These are phyloP conservation scores for Sarcophaga bullata DNA, from an alignment of 1,140 invertebrate species.

Conservation along the genomic window DNA sequence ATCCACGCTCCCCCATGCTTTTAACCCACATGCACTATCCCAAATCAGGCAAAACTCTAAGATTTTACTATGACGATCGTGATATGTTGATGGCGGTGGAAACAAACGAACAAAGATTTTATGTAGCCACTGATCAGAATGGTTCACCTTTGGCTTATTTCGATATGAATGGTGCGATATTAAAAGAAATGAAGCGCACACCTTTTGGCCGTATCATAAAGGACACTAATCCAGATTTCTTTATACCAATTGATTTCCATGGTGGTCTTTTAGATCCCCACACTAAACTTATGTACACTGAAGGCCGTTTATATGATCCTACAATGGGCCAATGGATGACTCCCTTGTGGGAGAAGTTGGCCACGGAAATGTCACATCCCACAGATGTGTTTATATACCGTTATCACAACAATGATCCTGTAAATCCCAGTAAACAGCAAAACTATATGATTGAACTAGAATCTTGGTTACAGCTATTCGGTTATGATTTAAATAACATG, in stretches of 20 bases:
- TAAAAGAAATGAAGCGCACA: constrained; percentile 90
- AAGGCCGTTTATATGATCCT: constrained; percentile 88
- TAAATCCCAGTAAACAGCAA: constrained; percentile 81
- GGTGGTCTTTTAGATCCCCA: constrained; percentile 87
- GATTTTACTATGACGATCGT: constrained; percentile 88
- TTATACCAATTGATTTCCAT: constrained; percentile 92
- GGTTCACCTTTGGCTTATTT: constrained; percentile 91
- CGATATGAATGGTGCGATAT: constrained; percentile 86
- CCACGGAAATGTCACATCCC: constrained; percentile 81
- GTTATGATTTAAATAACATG: constrained; percentile 87
- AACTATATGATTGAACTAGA: constrained; percentile 86
- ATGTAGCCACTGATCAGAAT: constrained; percentile 92
- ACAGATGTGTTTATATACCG: constrained; percentile 92
- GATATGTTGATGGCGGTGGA: constrained; percentile 85
- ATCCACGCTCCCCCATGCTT: constrained; percentile 81
- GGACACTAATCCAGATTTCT: constrained; percentile 92
- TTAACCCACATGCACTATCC: constrained; percentile 94
- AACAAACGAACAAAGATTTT: constrained; percentile 84
- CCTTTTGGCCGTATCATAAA: constrained; percentile 90
- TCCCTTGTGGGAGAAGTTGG: constrained; percentile 88
- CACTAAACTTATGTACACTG: constrained; percentile 81
- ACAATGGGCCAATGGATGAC: constrained; percentile 94
- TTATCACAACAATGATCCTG: constrained; percentile 91
- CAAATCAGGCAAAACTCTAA: constrained; percentile 79
- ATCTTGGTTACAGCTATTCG: constrained; percentile 88